These are phyloP conservation scores for Apantesis nais DNA, from an alignment of 2,888 invertebrate genomes.

Conservation along the genomic window DNA sequence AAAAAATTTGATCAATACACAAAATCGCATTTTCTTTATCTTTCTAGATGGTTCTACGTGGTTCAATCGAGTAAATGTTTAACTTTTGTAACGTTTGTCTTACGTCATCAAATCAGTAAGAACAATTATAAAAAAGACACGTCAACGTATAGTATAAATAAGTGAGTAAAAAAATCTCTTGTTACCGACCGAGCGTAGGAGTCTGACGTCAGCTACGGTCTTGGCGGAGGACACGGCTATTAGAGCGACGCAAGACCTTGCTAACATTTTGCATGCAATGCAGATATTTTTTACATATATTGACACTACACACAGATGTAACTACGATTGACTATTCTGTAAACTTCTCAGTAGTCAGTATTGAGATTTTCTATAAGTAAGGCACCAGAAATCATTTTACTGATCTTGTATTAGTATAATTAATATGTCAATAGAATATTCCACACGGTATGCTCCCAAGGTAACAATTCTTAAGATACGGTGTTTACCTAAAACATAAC, in stretches of 20 bases:
- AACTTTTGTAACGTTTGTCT: neutral
- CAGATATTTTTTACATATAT: constrained; percentile 52
- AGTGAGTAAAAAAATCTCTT: constrained; percentile 68
- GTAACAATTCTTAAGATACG: constrained; percentile 58
- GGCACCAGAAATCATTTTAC: neutral
- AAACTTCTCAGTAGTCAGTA: neutral
- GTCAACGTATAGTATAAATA: constrained; percentile 45
- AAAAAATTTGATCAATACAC: constrained; percentile 35
- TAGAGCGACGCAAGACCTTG: constrained; percentile 78
- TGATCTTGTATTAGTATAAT: constrained; percentile 9
- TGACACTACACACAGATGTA: constrained; percentile 27
- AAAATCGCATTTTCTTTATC: constrained; percentile 5
- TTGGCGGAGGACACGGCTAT: constrained; percentile 79
- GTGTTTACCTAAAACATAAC: constrained; percentile 46
- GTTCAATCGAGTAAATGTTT: neutral
- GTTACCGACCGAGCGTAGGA: constrained; percentile 72
- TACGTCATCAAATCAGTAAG: neutral
- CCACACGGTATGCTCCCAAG: constrained; percentile 45
- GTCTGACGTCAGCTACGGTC: constrained; percentile 77
- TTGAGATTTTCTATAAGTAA: too few relatives aligned
- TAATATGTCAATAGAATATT: constrained; percentile 19
- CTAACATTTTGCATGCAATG: constrained; percentile 71
- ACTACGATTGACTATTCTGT: neutral
- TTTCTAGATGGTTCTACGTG: too few relatives aligned
- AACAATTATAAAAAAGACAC: neutral